Evolutionary conservation across 2,113 vertebrate genomes (phyloP).

Genomic region (Festucalex cinctus): DNA sequence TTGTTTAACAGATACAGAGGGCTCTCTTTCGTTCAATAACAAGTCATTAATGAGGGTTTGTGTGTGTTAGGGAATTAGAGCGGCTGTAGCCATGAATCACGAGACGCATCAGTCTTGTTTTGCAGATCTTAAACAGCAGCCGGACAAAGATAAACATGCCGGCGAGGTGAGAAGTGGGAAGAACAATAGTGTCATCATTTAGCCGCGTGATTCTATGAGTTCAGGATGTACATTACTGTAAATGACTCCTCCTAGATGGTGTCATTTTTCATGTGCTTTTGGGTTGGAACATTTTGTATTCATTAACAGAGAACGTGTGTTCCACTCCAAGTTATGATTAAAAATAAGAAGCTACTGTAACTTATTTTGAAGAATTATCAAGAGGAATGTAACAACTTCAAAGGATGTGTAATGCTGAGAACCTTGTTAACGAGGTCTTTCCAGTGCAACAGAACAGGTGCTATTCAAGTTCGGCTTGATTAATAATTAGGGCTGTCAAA

Average conservation of each 20-base stretch:
- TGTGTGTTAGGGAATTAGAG: slow-evolving; percentile 70
- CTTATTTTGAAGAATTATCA: not conserved
- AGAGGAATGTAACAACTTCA: not conserved
- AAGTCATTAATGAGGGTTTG: slow-evolving; percentile 76
- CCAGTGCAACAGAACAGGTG: not conserved
- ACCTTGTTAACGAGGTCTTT: not conserved
- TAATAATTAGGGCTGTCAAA: no score
- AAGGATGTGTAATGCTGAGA: not conserved
- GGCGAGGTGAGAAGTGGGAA: slow-evolving; percentile 31
- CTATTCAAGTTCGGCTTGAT: no score
- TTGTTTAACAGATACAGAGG: slow-evolving; percentile 74
- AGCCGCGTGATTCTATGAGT: slow-evolving; percentile 4
- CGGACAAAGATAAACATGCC: slow-evolving; percentile 56
- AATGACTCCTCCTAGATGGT: slow-evolving; percentile 1
- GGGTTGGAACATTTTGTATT: not conserved
- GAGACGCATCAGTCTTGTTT: slow-evolving; percentile 64
- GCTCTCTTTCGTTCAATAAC: slow-evolving; percentile 72
- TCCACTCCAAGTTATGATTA: not conserved
- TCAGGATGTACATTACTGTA: not conserved
- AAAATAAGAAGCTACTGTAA: not conserved
- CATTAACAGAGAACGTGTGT: not conserved
- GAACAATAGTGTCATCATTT: slow-evolving; percentile 25
- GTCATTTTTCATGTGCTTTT: not conserved
- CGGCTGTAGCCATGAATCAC: slow-evolving; percentile 70
- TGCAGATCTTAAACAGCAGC: slow-evolving; percentile 61